Evolutionary conservation across 92 coral and sea anemone genomes (phyloP).

Genomic region (Paramuricea clavata): DNA sequence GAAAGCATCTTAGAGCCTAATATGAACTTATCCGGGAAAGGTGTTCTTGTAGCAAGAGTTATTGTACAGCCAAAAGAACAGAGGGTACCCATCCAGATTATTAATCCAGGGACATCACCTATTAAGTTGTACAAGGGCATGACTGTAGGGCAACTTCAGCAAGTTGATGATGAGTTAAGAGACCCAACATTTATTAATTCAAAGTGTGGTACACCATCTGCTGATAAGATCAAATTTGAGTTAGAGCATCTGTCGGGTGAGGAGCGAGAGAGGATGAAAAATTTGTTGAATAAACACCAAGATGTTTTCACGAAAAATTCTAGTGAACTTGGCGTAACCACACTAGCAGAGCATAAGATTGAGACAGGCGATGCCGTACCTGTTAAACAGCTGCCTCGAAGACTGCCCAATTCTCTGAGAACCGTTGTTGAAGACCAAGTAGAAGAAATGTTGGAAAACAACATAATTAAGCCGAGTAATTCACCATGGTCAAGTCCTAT

Average conservation of each 20-base stretch:
- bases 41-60: background rate
- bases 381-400: background rate
- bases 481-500: constrained; percentile 67
- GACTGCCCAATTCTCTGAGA: background rate
- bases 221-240: background rate
- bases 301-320: background rate
- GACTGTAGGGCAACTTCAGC: background rate
- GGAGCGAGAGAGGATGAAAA: background rate
- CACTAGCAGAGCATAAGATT: too few relatives aligned
- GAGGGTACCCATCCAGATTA: background rate
- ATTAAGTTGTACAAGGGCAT: constrained; percentile 1
- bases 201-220: too few relatives aligned
- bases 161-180: background rate
- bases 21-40: background rate
- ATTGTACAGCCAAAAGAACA: background rate
- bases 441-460: background rate
- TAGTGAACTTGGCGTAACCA: background rate
- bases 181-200: too few relatives aligned
- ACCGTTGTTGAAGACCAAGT: background rate
- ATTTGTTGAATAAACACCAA: background rate
- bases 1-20: background rate
- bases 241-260: background rate
- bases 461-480: constrained; percentile 29
- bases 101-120: background rate
- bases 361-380: too few relatives aligned